Conservation (phyloP, 1,140 invertebrate species). For the Meloidogyne hapla region DNA sequence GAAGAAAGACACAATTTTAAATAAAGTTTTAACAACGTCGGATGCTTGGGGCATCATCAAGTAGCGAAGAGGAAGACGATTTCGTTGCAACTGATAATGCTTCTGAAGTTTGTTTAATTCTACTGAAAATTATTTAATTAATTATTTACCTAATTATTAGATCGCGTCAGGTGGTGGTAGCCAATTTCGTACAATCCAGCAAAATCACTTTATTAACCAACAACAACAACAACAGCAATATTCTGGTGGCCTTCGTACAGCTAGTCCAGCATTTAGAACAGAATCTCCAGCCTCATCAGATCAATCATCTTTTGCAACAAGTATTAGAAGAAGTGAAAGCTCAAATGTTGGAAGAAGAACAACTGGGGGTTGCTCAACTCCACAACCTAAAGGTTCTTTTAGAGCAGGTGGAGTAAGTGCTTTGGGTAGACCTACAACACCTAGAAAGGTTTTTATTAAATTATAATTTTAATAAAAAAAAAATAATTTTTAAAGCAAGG, state of each 20-base stretch:
- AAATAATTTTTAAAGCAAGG: not conserved
- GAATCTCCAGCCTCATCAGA: slow-evolving; percentile 60
- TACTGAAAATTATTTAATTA: too few species aligned
- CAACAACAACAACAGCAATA: slow-evolving; percentile 21
- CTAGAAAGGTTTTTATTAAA: slow-evolving; percentile 35
- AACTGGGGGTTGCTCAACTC: not conserved
- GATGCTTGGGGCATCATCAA: slow-evolving; percentile 28
- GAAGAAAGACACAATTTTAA: not conserved
- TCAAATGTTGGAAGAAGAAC: slow-evolving; percentile 31
- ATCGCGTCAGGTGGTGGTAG: not conserved
- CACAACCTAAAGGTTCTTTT: slow-evolving; percentile 14
- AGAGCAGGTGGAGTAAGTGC: slow-evolving; percentile 1
- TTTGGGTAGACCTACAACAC: slow-evolving; percentile 19
- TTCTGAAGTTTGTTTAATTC: slow-evolving; percentile 1
- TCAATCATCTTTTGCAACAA: slow-evolving; percentile 58
- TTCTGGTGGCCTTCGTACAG: not conserved
- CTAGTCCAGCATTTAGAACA: slow-evolving; percentile 44
- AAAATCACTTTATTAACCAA: slow-evolving; percentile 8
- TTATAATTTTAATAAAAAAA: slow-evolving; percentile 14
- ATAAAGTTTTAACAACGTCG: not conserved
- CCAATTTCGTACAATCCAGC: not conserved
- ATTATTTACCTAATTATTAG: not conserved
- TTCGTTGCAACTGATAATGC: slow-evolving; percentile 4
- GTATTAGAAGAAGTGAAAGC: slow-evolving; percentile 56
- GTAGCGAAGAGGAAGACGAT: slow-evolving; percentile 28